Evolutionary conservation across 2,888 invertebrate species (phyloP).

Genomic region (Litoditis marina): DNA sequence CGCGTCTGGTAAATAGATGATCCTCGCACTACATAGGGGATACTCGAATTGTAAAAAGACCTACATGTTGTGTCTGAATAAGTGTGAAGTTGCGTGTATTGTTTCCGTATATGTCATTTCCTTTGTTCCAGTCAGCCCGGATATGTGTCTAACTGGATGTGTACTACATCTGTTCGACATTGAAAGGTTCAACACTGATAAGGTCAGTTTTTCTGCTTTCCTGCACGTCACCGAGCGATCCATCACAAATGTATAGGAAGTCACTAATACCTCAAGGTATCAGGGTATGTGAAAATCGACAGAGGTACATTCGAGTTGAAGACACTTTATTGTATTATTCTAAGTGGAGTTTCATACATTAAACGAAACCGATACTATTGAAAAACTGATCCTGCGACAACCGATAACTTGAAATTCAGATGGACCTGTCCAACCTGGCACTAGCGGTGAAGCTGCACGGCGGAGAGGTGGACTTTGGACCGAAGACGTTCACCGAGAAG

Average conservation of each 20-base stretch:
- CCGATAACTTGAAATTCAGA: neutral
- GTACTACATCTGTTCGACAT: slow-evolving; percentile 31
- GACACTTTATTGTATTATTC: too few relatives aligned
- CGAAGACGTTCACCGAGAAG: slow-evolving; percentile 16
- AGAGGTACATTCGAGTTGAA: too few relatives aligned
- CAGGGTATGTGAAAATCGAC: too few relatives aligned
- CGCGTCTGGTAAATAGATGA: too few relatives aligned
- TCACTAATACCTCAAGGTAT: too few relatives aligned
- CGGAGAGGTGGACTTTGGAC: slow-evolving; percentile 37
- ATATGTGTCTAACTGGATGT: slow-evolving; percentile 35
- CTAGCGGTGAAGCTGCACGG: slow-evolving; percentile 28
- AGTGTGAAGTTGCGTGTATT: too few relatives aligned
- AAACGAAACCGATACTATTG: too few relatives aligned
- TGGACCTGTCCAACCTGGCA: slow-evolving; percentile 20
- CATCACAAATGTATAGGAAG: too few relatives aligned
- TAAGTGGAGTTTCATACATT: too few relatives aligned
- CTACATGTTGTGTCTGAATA: too few relatives aligned
- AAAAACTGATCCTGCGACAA: neutral
- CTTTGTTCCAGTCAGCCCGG: slow-evolving; percentile 18
- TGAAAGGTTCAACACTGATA: slow-evolving; percentile 29
- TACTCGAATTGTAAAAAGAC: too few relatives aligned
- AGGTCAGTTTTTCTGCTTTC: slow-evolving; percentile 3
- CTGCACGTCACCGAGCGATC: neutral
- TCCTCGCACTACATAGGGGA: too few relatives aligned
- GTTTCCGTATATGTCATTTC: neutral